These are phyloP conservation scores for Tetanocera ferruginea DNA, from an alignment of 2,888 invertebrate species.

Conservation along the genomic window DNA sequence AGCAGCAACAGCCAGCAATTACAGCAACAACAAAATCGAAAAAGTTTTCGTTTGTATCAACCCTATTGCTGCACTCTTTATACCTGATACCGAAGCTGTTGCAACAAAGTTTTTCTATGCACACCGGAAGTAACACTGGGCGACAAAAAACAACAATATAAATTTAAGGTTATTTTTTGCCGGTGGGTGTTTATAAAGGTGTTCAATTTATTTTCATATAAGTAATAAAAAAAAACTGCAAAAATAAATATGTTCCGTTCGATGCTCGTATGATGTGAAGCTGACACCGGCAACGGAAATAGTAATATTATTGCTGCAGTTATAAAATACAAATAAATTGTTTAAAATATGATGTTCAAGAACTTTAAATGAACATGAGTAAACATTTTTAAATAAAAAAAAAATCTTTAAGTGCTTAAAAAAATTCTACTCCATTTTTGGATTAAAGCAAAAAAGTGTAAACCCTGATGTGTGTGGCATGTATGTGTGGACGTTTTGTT, in stretches of 20 bases:
- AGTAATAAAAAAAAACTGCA: background rate
- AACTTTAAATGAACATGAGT: too few species aligned
- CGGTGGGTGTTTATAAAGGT: too few species aligned
- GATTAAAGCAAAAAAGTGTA: too few species aligned
- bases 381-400: too few species aligned
- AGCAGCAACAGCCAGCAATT: background rate
- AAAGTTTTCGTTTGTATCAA: conserved; percentile 37
- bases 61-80: conserved; percentile 16
- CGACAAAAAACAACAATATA: conserved; percentile 6
- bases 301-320: too few species aligned
- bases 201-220: background rate
- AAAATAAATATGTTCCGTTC: background rate
- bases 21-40: conserved; percentile 10
- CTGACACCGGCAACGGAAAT: too few species aligned
- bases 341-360: too few species aligned
- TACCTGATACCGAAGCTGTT: background rate
- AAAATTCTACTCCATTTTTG: too few species aligned
- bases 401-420: too few species aligned
- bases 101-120: conserved; percentile 9
- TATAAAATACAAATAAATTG: too few species aligned
- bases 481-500: background rate
- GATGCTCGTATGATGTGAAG: too few species aligned
- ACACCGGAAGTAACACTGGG: conserved; percentile 3
- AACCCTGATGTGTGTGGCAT: too few species aligned
- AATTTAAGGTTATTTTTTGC: background rate